phyloP scores from a whole-genome alignment of 1,140 invertebrate genomes.

The Drosophila kikkawai region DNA sequence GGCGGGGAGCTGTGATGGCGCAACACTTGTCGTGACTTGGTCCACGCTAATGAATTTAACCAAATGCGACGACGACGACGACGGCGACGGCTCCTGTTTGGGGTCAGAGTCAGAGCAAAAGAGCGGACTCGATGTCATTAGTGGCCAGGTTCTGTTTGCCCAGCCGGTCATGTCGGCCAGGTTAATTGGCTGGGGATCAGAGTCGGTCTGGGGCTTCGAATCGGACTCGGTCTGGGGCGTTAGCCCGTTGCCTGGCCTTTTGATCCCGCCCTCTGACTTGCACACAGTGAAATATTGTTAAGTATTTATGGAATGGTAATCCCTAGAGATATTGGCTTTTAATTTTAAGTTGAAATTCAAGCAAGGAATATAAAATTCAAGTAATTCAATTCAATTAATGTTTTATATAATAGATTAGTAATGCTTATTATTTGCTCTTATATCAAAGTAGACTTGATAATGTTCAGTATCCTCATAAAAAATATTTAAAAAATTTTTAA shows the following conservation, averaged over 20 bases:
- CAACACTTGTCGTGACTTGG: conserved; percentile 85
- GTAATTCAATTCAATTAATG: too few species aligned
- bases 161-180: conserved; percentile 64
- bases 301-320: too few species aligned
- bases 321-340: too few species aligned
- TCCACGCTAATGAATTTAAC: conserved; percentile 85
- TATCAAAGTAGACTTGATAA: too few species aligned
- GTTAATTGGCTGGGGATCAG: conserved; percentile 78
- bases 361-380: too few species aligned
- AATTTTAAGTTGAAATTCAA: too few species aligned
- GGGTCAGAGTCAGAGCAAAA: conserved; percentile 57
- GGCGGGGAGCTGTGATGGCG: conserved; percentile 84
- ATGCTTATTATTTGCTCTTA: too few species aligned
- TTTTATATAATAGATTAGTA: too few species aligned
- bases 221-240: conserved; percentile 54
- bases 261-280: conserved; percentile 26
- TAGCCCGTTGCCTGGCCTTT: conserved; percentile 48
- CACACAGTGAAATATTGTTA: conserved; percentile 18
- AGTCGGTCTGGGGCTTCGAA: conserved; percentile 19
- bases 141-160: conserved; percentile 67
- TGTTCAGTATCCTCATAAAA: too few species aligned
- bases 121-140: conserved; percentile 67
- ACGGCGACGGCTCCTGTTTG: conserved; percentile 48
- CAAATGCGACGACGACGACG: conserved; percentile 56
- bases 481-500: too few species aligned